Percentiles rank a stretch among this genome's conserved stretches.
Evolutionary conservation across 2,797 vertebrate genomes (phyloP).

Genomic region (Gadopsis marmoratus): DNA sequence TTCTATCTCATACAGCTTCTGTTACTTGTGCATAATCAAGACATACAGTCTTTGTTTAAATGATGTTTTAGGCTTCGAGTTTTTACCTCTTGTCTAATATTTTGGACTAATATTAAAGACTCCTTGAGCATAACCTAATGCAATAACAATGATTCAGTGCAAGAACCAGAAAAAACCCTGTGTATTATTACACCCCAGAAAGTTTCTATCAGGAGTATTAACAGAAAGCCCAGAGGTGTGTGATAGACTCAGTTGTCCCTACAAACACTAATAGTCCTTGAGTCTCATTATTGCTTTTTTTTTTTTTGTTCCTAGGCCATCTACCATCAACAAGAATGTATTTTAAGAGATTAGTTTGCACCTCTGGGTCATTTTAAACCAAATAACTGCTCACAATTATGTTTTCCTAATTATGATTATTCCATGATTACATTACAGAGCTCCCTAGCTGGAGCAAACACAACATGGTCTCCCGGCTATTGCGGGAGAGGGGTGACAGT

Average conservation of each 20-base stretch:
- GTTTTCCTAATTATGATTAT: slow-evolving; percentile 79
- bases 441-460: slow-evolving; percentile 42
- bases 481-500: slow-evolving; percentile 67
- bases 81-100: neutral
- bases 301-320: slow-evolving; percentile 33
- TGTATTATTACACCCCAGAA: slow-evolving; percentile 31
- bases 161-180: slow-evolving; percentile 9
- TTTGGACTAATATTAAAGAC: slow-evolving; percentile 18
- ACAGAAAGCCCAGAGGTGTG: slow-evolving; percentile 34
- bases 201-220: slow-evolving; percentile 19
- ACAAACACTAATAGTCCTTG: slow-evolving; percentile 41
- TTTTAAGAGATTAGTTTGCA: slow-evolving; percentile 67
- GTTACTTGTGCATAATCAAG: neutral
- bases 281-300: slow-evolving; percentile 58
- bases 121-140: neutral
- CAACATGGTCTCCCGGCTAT: slow-evolving; percentile 57
- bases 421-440: slow-evolving; percentile 72
- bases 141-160: slow-evolving; percentile 37
- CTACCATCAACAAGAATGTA: slow-evolving; percentile 53
- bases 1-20: neutral
- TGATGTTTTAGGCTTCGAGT: neutral
- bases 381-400: slow-evolving; percentile 77
- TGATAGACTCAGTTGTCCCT: slow-evolving; percentile 24
- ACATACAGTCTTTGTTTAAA: neutral
- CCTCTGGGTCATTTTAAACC: slow-evolving; percentile 69